phyloP scores from a whole-genome alignment of 2,113 vertebrate genomes.

The Sebastes fasciatus region DNA sequence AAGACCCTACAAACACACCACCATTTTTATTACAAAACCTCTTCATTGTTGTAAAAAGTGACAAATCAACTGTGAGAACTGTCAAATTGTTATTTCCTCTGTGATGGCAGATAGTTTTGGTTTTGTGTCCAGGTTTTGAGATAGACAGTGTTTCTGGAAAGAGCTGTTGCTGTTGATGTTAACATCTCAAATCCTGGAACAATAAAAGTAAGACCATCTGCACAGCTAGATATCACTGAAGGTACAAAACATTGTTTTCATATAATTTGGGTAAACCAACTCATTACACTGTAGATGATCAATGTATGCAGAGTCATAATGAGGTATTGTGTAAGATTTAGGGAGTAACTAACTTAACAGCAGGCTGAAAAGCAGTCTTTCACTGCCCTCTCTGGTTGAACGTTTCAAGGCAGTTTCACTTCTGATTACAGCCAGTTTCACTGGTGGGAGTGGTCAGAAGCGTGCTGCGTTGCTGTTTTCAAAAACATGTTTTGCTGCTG shows the following conservation, averaged over 20 bases:
- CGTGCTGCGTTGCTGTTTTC: background rate
- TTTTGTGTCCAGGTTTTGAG: background rate
- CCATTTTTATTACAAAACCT: background rate
- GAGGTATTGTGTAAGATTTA: background rate
- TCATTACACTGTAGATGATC: background rate
- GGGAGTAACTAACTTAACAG: background rate
- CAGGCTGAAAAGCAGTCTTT: constrained; percentile 1
- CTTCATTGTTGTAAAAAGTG: background rate
- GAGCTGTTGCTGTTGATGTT: background rate
- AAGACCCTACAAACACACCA: constrained; percentile 86
- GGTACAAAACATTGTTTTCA: background rate
- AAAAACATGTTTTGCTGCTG: no score
- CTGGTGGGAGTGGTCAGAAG: background rate
- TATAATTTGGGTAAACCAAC: background rate
- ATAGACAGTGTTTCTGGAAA: background rate
- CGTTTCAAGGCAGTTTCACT: constrained; percentile 3
- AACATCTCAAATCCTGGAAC: background rate
- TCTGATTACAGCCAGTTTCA: background rate
- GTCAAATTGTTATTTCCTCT: background rate
- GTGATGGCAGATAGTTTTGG: background rate
- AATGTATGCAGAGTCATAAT: background rate
- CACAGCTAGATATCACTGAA: background rate
- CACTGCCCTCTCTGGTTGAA: constrained; percentile 3
- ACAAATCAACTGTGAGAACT: background rate
- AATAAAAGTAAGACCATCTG: background rate